These are phyloP conservation scores for Drosophila nebulosa DNA, from an alignment of 1,140 invertebrate species.

Conservation along the genomic window DNA sequence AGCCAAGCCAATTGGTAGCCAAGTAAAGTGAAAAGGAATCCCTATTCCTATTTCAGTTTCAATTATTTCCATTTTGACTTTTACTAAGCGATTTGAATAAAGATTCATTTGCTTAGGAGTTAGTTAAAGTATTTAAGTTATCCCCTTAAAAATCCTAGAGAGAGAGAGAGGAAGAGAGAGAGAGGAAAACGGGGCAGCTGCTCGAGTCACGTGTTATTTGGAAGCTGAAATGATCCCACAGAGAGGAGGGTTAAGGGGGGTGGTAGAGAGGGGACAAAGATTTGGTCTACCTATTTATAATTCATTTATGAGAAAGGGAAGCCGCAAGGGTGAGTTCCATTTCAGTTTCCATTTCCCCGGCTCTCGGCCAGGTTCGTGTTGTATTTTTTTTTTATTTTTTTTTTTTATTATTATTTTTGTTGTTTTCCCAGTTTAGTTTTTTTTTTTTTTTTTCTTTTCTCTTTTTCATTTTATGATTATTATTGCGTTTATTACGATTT, in stretches of 20 bases:
- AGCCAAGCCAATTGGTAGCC: no score
- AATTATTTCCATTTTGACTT: no score
- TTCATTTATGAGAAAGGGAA: conserved; percentile 40
- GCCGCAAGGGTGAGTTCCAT: conserved; percentile 49
- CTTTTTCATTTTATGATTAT: conserved; percentile 74
- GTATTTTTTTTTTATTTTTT: conserved; percentile 2
- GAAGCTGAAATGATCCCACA: conserved; percentile 11
- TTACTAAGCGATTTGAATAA: no score
- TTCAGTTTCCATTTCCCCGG: conserved; percentile 16
- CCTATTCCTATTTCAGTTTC: no score
- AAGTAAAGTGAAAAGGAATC: no score
- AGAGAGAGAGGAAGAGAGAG: background rate
- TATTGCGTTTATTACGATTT: conserved; percentile 73
- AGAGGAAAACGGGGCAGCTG: conserved; percentile 17
- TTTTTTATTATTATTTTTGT: conserved; percentile 38
- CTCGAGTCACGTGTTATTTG: conserved; percentile 31
- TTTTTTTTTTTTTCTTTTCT: no score
- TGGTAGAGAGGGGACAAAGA: background rate
- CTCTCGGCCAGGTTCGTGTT: background rate
- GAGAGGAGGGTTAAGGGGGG: background rate
- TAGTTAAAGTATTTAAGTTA: no score
- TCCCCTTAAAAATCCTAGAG: background rate
- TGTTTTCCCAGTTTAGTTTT: conserved; percentile 50
- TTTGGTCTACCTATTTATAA: conserved; percentile 51
- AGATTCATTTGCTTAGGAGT: no score